Evolutionary conservation across 2,113 vertebrate species (phyloP), one percentile per base, ranked within the genome.

Genomic region (Cinclus cinclus): DNA sequence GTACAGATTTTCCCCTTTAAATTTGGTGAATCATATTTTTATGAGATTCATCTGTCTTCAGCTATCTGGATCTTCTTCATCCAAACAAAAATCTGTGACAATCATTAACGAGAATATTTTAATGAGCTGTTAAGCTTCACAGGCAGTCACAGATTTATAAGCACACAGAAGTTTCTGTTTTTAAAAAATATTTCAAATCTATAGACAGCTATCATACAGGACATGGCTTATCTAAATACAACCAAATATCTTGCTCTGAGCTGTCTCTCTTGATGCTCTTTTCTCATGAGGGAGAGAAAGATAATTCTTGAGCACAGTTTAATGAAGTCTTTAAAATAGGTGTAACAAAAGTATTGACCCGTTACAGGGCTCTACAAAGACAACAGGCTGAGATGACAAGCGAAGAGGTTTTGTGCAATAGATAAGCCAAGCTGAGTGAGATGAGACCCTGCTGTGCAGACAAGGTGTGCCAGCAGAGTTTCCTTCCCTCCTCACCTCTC

Each of bases 401-500:
- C 0, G 0, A 30, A 50, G 84, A 85, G 23, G 13, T 42, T 91
- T 80, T 62, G 28, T 94, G 79, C 25, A 27, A 27, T 1, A 15
- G 83, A 33, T 42, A 4, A 9, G 9, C 46, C 28, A 47, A 50
- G 41, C 14, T 47, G 56, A 74, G 68, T 22, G 35, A 86, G 50
- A 67, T 3, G 31, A 71, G 79, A 33, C 24, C 15, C 10, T 85
- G 50, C 53, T 18, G 58, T 0, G 58, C 42, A 67, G 49, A 20
- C 0, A 15, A n/a, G 60, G 64, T 6, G 10, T 39, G 52, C 35
- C 35, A 22, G 35, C 53, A 88, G 33, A 53, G 42, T n/a, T 73
- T 21, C 11, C 41, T 27, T 4, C 25, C 62, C 30, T 39, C 27
- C 95, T 97, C 96, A 99, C 99, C 99, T 98, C 96, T 98, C 67